Evolutionary conservation across 2,113 vertebrate genomes (phyloP), one percentile per base, ranked within the genome.

Genomic region (Canis aureus): DNA sequence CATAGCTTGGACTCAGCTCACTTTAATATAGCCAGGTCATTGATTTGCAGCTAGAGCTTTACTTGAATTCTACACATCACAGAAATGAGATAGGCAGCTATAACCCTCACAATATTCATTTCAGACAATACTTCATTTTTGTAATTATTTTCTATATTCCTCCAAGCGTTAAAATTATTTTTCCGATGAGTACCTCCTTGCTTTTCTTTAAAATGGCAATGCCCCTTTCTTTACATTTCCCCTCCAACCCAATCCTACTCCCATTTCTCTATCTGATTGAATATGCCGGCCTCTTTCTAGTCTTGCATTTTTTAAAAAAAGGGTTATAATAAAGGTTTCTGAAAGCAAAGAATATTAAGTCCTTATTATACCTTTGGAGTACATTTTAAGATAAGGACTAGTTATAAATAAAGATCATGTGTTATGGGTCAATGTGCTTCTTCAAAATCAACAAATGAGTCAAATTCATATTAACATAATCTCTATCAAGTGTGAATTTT

Each of bases 381-480:
- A 95, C 13, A 66, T 86, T 95, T 97, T 93, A 38, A 97, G 90
- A 96, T 51, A 97, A n/a, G 64, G 10, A 89, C 13, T 51, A 76
- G 8, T 69, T 62, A 59, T 62, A 91, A 60, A 38, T 17, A 93
- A 76, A 69, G 11, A 71, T 67, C 15, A 69, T 55, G 83, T 84
- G 25, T 55, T 83, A 66, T 27, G 3, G 38, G 49, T 81, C 49
- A 92, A 66, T 89, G 20, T 23, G 25, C 22, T 89, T 89, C n/a
- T 90, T 79, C 9, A 55, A 62, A 53, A 64, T 74, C 66, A 92
- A 87, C 57, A 94, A 83, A 76, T 93, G 19, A 94, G 59, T 85
- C 29, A 25, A 87, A 79, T 27, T 91, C 35, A 53, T 25, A 92
- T 81, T 71, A 83, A 59, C 29, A 55, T 55, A 59, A 71, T n/a